Evolutionary conservation across 2,797 vertebrate species (phyloP).

Genomic region (Perdix hodgsoniae): DNA sequence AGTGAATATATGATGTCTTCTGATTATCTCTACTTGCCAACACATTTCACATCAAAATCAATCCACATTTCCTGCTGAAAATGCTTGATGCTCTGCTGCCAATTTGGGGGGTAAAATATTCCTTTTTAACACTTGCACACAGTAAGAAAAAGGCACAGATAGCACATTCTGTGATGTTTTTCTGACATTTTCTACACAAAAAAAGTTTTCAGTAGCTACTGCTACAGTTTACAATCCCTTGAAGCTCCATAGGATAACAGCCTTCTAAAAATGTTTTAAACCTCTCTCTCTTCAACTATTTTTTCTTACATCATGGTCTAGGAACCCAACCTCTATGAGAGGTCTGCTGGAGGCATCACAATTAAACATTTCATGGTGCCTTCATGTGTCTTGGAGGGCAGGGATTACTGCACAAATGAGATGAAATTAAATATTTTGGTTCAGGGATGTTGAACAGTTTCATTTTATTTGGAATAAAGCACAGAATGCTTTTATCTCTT

Average conservation of each 20-base stretch:
- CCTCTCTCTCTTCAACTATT: neutral
- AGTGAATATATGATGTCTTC: neutral
- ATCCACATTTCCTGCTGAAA: neutral
- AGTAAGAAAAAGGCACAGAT: conserved; percentile 6
- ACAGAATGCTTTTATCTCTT: neutral
- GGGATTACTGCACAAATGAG: neutral
- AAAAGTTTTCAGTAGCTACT: conserved; percentile 31
- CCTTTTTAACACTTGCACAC: conserved; percentile 43
- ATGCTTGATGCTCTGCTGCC: conserved; percentile 33
- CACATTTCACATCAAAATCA: conserved; percentile 7
- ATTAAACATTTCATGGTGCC: neutral
- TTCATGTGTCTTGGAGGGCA: neutral
- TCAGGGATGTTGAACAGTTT: neutral
- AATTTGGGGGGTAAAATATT: conserved; percentile 36
- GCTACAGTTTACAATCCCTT: conserved; percentile 21
- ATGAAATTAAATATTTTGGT: conserved; percentile 17
- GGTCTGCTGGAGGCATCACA: neutral
- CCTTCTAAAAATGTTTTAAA: neutral
- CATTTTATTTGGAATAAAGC: neutral
- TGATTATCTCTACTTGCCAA: neutral
- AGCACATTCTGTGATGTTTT: conserved; percentile 41
- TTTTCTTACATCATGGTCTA: neutral
- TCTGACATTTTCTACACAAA: conserved; percentile 53
- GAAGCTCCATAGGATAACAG: conserved; percentile 23
- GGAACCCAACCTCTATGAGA: neutral